Evolutionary conservation across 2,113 vertebrate species (phyloP).

Genomic region (Pteruthius melanotis): DNA sequence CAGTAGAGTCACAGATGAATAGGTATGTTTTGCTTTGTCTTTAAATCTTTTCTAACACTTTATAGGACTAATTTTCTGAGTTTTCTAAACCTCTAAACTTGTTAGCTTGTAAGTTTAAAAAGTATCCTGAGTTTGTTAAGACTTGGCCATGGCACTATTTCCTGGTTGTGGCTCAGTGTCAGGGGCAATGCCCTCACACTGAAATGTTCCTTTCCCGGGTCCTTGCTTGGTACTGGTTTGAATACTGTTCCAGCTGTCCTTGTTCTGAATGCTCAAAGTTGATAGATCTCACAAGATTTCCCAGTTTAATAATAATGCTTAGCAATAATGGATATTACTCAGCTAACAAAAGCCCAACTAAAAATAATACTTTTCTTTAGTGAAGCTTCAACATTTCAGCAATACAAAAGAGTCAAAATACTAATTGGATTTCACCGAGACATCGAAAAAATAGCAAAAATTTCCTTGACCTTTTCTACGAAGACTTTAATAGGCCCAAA

Average conservation of each 20-base stretch:
- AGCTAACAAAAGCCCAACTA: not conserved
- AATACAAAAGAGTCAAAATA: constrained; percentile 79
- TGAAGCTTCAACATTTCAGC: constrained; percentile 78
- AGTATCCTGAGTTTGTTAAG: not conserved
- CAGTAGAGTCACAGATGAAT: constrained; percentile 73
- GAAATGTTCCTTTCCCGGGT: not conserved
- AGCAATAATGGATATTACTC: not conserved
- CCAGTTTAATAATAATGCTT: not conserved
- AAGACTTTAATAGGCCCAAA: constrained; percentile 80
- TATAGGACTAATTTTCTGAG: not conserved
- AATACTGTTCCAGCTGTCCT: not conserved
- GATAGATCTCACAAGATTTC: not conserved
- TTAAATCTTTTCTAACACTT: not conserved
- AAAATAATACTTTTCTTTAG: constrained; percentile 58
- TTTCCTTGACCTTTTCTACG: constrained; percentile 80
- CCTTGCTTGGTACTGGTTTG: not conserved
- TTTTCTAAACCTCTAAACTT: not conserved
- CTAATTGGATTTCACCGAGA: constrained; percentile 82
- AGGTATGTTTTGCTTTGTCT: constrained; percentile 70
- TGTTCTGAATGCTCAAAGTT: not conserved
- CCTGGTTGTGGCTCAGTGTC: not conserved
- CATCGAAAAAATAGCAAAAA: constrained; percentile 77
- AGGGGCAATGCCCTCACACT: not conserved
- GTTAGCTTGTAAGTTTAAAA: not conserved
- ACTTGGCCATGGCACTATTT: not conserved